A percentile compares a stretch with the other conserved stretches of the same genome.
Evolutionary conservation across 2,113 vertebrate genomes (phyloP).

Genomic region (Butastur rufipennis): DNA sequence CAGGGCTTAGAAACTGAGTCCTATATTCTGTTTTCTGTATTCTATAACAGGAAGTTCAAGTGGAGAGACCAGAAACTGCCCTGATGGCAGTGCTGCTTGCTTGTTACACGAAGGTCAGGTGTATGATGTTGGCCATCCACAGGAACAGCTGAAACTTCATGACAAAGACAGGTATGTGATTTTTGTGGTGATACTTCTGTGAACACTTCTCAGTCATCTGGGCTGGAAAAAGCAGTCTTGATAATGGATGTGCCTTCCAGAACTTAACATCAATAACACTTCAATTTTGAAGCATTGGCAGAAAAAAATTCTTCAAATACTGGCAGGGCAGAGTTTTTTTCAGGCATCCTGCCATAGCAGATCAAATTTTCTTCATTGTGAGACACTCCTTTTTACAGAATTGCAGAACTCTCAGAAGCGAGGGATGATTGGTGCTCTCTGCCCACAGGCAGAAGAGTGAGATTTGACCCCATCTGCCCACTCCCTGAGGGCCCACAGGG

Average conservation of each 20-base stretch:
- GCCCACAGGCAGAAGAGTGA: neutral
- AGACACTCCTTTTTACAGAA: neutral
- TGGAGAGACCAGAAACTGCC: conserved; percentile 67
- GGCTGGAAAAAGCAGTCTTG: neutral
- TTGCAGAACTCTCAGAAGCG: neutral
- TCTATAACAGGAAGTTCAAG: conserved; percentile 30
- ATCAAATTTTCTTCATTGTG: neutral
- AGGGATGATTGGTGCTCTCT: neutral
- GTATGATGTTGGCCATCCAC: conserved; percentile 82
- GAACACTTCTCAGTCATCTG: neutral
- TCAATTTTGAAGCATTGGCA: neutral
- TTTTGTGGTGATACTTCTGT: neutral
- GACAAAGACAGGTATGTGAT: conserved; percentile 80
- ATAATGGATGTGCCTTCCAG: neutral
- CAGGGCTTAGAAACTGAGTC: neutral
- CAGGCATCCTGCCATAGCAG: neutral
- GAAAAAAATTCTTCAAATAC: neutral
- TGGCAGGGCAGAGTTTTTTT: neutral
- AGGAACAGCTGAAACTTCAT: conserved; percentile 69
- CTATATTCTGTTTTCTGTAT: neutral
- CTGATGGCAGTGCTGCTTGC: conserved; percentile 83
- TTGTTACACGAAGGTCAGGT: conserved; percentile 65
- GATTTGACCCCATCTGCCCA: neutral
- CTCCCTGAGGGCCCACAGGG: neutral
- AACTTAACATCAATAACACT: neutral